A percentile compares a stretch with the other conserved stretches of the same genome.
Evolutionary conservation across 2,888 invertebrate genomes (phyloP).

Genomic region (Escarpia spicata): DNA sequence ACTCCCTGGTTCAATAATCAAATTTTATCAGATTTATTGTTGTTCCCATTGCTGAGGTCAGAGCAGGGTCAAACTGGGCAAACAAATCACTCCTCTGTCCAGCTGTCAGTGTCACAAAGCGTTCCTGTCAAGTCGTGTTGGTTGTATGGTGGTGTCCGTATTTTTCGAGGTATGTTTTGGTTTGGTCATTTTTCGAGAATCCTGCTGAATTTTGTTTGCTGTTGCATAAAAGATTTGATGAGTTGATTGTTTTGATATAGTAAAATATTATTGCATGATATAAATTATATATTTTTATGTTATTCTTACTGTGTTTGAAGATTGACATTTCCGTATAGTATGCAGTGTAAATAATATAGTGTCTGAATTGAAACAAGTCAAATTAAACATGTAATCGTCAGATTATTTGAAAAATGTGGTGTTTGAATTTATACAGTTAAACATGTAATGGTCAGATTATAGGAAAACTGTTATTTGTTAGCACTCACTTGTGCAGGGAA

Average conservation of each 20-base stretch:
- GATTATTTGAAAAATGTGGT: too few relatives aligned
- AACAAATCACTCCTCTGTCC: background rate
- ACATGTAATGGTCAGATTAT: too few relatives aligned
- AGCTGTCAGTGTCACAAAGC: background rate
- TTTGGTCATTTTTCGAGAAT: background rate
- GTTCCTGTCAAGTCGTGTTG: background rate
- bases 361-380: too few relatives aligned
- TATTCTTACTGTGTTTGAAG: too few relatives aligned
- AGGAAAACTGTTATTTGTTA: too few relatives aligned
- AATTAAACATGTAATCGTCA: too few relatives aligned
- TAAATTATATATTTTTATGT: background rate
- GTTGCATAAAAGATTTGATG: background rate
- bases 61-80: background rate
- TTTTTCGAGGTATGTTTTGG: background rate
- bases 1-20: background rate
- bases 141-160: background rate
- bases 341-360: too few relatives aligned
- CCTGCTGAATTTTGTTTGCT: background rate
- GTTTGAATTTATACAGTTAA: too few relatives aligned
- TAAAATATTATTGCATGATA: background rate
- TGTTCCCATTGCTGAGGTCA: background rate
- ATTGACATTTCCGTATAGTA: too few relatives aligned
- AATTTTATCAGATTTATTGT: conserved; percentile 9
- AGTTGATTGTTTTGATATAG: background rate
- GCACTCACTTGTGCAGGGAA: too few relatives aligned